Conservation (phyloP, 2,888 invertebrate species). For the Cybosia mesomella region DNA sequence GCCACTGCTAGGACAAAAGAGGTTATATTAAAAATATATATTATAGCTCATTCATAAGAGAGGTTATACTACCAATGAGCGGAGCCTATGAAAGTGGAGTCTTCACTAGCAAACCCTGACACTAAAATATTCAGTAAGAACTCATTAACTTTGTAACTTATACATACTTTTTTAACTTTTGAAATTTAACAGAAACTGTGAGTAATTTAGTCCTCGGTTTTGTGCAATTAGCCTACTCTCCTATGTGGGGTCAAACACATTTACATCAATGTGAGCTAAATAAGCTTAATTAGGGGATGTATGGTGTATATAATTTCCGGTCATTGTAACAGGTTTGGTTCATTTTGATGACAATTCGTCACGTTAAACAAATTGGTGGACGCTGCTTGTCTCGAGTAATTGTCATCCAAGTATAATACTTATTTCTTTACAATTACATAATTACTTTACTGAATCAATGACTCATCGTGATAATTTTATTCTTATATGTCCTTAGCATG, state of each 20-base stretch:
- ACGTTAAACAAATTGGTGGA: constrained; percentile 23
- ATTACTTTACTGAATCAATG: background rate
- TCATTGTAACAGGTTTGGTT: constrained; percentile 41
- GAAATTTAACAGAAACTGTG: constrained; percentile 28
- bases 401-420: constrained; percentile 10
- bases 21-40: too few relatives aligned
- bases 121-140: too few relatives aligned
- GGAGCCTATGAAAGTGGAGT: too few relatives aligned
- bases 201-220: constrained; percentile 48
- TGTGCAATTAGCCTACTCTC: constrained; percentile 57
- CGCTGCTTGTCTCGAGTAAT: background rate
- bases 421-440: background rate
- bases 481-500: background rate
- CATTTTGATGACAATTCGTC: constrained; percentile 24
- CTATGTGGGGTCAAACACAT: constrained; percentile 62
- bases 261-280: constrained; percentile 66
- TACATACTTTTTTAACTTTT: too few relatives aligned
- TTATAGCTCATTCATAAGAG: too few relatives aligned
- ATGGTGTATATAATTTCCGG: constrained; percentile 57
- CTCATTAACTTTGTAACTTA: too few relatives aligned
- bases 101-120: too few relatives aligned
- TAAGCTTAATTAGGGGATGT: constrained; percentile 68
- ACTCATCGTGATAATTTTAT: constrained; percentile 1
- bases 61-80: background rate
- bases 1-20: too few relatives aligned